A percentile compares a stretch with the other conserved stretches of the same genome.
phyloP scores from a whole-genome alignment of 2,797 vertebrate species.

The Holocentrus rufus region DNA sequence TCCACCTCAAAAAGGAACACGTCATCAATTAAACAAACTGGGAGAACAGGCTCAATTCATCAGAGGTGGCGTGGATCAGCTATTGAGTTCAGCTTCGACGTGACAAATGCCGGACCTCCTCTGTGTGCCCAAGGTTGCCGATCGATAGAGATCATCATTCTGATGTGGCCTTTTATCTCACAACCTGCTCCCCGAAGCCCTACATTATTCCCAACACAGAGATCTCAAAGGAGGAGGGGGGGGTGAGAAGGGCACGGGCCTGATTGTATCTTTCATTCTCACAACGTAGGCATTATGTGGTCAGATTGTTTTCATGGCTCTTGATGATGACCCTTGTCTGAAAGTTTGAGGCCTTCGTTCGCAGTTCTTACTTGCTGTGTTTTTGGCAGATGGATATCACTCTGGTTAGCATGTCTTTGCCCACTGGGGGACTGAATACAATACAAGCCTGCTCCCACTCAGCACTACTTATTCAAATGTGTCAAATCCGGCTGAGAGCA shows the following conservation, averaged over 20 bases:
- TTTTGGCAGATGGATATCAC: constrained; percentile 47
- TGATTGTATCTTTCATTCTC: constrained; percentile 76
- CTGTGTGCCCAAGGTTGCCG: constrained; percentile 81
- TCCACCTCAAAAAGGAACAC: constrained; percentile 77
- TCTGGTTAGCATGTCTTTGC: constrained; percentile 55
- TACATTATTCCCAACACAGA: constrained; percentile 82
- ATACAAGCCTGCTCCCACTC: constrained; percentile 52
- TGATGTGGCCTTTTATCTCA: constrained; percentile 86
- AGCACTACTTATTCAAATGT: constrained; percentile 75
- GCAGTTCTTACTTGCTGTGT: constrained; percentile 32
- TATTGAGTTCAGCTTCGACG: constrained; percentile 79
- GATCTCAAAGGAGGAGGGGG: constrained; percentile 69
- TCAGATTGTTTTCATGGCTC: constrained; percentile 56
- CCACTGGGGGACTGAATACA: constrained; percentile 48
- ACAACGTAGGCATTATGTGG: constrained; percentile 53
- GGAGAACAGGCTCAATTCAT: constrained; percentile 80
- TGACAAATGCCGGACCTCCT: constrained; percentile 84
- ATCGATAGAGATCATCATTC: constrained; percentile 87
- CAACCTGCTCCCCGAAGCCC: constrained; percentile 76
- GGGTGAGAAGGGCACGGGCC: constrained; percentile 61
- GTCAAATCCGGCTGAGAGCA: constrained; percentile 76
- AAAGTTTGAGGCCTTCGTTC: constrained; percentile 42
- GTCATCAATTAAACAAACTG: constrained; percentile 86
- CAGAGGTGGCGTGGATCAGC: constrained; percentile 78
- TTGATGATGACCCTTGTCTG: constrained; percentile 50